A percentile compares a stretch with the other conserved stretches of the same genome.
Conservation (phyloP, 2,113 vertebrate species). For the Mohoua ochrocephala region DNA sequence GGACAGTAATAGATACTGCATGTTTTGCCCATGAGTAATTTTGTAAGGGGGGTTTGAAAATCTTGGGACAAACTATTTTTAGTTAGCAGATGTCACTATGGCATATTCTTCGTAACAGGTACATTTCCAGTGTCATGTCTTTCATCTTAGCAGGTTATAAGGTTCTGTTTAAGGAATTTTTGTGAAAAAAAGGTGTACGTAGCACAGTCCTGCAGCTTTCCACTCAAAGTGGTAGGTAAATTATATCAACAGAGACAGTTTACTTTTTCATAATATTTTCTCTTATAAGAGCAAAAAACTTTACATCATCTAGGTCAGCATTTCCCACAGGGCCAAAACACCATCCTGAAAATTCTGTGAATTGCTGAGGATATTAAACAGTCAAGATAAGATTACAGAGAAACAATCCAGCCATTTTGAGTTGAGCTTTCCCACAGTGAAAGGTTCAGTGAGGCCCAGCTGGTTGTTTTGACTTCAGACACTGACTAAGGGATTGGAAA, state of each 20-base stretch:
- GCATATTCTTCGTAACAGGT: not conserved
- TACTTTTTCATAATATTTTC: slow-evolving; percentile 27
- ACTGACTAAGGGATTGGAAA: slow-evolving; percentile 73
- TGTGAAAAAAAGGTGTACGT: not conserved
- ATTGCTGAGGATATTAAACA: slow-evolving; percentile 65
- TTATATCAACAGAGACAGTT: not conserved
- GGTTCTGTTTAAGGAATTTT: not conserved
- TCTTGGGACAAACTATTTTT: not conserved
- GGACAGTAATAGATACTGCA: not conserved
- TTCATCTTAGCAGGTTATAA: not conserved
- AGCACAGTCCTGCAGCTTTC: not conserved
- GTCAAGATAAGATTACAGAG: slow-evolving; percentile 67
- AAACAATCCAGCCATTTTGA: slow-evolving; percentile 73
- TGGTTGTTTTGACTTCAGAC: slow-evolving; percentile 73
- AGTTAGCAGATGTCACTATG: not conserved
- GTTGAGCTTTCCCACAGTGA: slow-evolving; percentile 71
- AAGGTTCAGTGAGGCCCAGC: slow-evolving; percentile 65
- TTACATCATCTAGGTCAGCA: slow-evolving; percentile 29
- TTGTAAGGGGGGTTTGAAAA: not conserved
- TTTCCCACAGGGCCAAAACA: slow-evolving; percentile 56
- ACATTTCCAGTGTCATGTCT: not conserved
- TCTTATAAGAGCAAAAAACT: slow-evolving; percentile 28
- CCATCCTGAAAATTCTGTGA: slow-evolving; percentile 59
- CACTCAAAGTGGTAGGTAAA: not conserved
- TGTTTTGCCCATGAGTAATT: not conserved